Evolutionary conservation across 2,113 vertebrate species (phyloP).

Genomic region (Leiothrix lutea): DNA sequence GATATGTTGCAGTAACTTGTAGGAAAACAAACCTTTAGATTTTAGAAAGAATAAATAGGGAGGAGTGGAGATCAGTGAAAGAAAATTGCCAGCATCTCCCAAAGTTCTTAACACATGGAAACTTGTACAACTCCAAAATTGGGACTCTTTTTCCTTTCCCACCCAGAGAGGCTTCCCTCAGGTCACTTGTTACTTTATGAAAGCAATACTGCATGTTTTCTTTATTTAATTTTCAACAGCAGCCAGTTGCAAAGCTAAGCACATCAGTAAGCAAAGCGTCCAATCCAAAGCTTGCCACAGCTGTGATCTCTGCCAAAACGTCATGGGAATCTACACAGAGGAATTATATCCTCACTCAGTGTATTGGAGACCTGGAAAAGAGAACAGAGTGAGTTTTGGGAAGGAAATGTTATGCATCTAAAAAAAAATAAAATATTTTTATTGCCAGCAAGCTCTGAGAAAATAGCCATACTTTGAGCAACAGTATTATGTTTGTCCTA

Average conservation of each 20-base stretch:
- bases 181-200: constrained; percentile 27
- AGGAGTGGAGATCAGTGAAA: neutral
- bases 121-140: neutral
- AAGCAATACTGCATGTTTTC: constrained; percentile 10
- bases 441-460: neutral
- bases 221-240: constrained; percentile 32
- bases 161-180: neutral
- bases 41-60: neutral
- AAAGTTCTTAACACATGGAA: neutral
- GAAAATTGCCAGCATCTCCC: neutral
- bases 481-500: neutral
- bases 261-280: neutral
- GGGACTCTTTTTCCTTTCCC: neutral
- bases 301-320: neutral
- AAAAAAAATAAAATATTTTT: neutral
- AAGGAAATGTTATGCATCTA: neutral
- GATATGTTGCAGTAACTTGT: neutral
- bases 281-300: neutral
- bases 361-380: neutral
- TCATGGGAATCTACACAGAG: constrained; percentile 16
- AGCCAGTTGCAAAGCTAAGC: constrained; percentile 17
- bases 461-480: neutral
- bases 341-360: neutral
- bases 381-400: neutral
- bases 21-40: neutral